Evolutionary conservation across 2,113 vertebrate species (phyloP).

Genomic region (Chionis minor): DNA sequence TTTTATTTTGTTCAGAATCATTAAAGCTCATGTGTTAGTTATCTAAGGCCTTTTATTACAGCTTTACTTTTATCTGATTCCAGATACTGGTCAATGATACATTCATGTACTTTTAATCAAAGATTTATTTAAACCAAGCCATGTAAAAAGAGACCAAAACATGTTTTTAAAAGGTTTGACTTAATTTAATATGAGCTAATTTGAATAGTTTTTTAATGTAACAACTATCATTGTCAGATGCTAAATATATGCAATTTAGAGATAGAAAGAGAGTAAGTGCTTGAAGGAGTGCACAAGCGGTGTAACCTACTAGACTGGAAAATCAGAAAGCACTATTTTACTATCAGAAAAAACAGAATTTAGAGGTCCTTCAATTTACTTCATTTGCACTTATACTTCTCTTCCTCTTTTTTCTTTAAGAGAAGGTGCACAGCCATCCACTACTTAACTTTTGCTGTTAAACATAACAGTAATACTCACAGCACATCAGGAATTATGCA

Average conservation of each 20-base stretch:
- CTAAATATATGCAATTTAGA: slow-evolving; percentile 24
- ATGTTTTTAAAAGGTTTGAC: slow-evolving; percentile 63
- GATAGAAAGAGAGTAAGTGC: neutral
- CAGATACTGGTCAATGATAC: slow-evolving; percentile 82
- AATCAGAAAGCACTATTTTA: neutral
- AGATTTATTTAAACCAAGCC: slow-evolving; percentile 62
- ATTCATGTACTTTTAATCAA: slow-evolving; percentile 82
- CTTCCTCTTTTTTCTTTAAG: neutral
- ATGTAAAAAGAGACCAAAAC: slow-evolving; percentile 60
- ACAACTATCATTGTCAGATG: slow-evolving; percentile 23
- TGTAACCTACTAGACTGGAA: neutral
- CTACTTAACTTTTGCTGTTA: neutral
- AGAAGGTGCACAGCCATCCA: neutral
- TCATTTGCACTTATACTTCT: neutral
- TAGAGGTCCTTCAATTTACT: neutral
- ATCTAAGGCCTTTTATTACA: slow-evolving; percentile 89
- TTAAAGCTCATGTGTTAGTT: slow-evolving; percentile 84
- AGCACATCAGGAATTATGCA: neutral
- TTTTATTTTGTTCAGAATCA: slow-evolving; percentile 87
- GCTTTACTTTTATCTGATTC: slow-evolving; percentile 87
- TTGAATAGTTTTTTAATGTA: slow-evolving; percentile 50
- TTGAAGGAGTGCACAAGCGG: neutral
- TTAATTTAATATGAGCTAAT: slow-evolving; percentile 66
- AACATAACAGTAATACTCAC: neutral
- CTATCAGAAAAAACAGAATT: neutral